Conservation (phyloP, 2,113 vertebrate species). For the Tragelaphus buxtoni region DNA sequence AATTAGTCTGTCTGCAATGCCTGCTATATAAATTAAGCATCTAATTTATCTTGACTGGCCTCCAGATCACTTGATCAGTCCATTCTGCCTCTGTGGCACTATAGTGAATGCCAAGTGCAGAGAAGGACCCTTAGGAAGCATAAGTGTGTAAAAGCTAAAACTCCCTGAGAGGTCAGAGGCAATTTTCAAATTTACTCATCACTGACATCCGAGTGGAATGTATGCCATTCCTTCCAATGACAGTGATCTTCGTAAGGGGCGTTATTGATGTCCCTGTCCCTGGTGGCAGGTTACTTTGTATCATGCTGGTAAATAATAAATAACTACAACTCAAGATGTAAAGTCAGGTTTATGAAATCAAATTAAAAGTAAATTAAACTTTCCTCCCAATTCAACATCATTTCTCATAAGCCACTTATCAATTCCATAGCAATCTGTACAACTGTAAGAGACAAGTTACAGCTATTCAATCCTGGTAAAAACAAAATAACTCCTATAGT, state of each 20-base stretch:
- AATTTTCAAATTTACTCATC: slow-evolving; percentile 58
- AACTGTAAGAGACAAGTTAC: slow-evolving; percentile 33
- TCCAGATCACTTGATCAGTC: slow-evolving; percentile 68
- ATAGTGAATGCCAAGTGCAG: slow-evolving; percentile 57
- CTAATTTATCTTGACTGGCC: slow-evolving; percentile 78
- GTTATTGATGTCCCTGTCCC: slow-evolving; percentile 34
- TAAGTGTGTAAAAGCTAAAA: background rate
- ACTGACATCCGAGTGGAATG: background rate
- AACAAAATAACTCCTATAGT: slow-evolving; percentile 60
- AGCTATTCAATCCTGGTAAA: slow-evolving; percentile 49
- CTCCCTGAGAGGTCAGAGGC: slow-evolving; percentile 41
- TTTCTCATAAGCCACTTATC: slow-evolving; percentile 66
- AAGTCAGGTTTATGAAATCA: slow-evolving; percentile 51
- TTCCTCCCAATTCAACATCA: slow-evolving; percentile 11
- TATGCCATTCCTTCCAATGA: background rate
- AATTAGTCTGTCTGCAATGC: slow-evolving; percentile 78
- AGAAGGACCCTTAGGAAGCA: background rate
- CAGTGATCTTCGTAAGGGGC: background rate
- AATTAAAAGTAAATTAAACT: slow-evolving; percentile 65
- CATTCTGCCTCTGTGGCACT: slow-evolving; percentile 53
- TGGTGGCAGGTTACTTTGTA: slow-evolving; percentile 37
- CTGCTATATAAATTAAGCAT: slow-evolving; percentile 78
- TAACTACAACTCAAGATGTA: slow-evolving; percentile 40
- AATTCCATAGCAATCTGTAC: slow-evolving; percentile 14
- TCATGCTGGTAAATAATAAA: slow-evolving; percentile 60